A percentile compares a stretch with the other conserved stretches of the same genome.
phyloP scores from a whole-genome alignment of 2,888 invertebrate species.

The Leptura quadrifasciata region DNA sequence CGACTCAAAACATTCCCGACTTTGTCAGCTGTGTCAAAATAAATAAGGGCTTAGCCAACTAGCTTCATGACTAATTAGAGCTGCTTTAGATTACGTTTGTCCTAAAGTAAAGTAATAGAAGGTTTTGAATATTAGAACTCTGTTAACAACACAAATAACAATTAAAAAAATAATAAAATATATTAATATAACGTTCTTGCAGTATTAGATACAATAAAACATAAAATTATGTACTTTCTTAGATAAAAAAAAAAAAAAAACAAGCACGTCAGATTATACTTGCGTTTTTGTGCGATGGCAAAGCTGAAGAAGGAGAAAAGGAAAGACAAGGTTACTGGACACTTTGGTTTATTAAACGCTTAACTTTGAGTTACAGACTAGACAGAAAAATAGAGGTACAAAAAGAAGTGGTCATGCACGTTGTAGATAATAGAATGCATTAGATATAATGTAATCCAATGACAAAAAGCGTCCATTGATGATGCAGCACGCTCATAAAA shows the following conservation, averaged over 20 bases:
- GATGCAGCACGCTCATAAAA: not conserved
- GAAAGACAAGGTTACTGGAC: conserved; percentile 53
- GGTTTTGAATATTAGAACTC: conserved; percentile 51
- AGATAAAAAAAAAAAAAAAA: conserved; percentile 51
- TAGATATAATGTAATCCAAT: not conserved
- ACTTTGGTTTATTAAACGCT: conserved; percentile 60
- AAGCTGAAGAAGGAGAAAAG: conserved; percentile 56
- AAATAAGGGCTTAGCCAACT: conserved; percentile 53
- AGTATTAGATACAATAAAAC: conserved; percentile 49
- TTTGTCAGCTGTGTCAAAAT: conserved; percentile 51
- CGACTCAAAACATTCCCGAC: conserved; percentile 51
- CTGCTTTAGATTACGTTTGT: conserved; percentile 36
- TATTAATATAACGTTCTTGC: conserved; percentile 56
- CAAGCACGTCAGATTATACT: conserved; percentile 65
- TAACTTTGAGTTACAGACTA: conserved; percentile 55
- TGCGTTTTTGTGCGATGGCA: conserved; percentile 68
- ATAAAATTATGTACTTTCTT: conserved; percentile 47
- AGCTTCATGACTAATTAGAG: conserved; percentile 36
- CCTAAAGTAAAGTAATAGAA: conserved; percentile 51
- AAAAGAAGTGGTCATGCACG: conserved; percentile 48
- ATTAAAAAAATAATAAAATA: conserved; percentile 61
- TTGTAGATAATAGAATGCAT: conserved; percentile 22
- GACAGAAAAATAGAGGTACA: conserved; percentile 48
- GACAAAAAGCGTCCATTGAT: not conserved
- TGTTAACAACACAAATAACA: conserved; percentile 70